Percentiles rank a stretch among this genome's conserved stretches.
Conservation (phyloP, 35 echinoderm and acorn worm genomes). For the Ptychodera flava region DNA sequence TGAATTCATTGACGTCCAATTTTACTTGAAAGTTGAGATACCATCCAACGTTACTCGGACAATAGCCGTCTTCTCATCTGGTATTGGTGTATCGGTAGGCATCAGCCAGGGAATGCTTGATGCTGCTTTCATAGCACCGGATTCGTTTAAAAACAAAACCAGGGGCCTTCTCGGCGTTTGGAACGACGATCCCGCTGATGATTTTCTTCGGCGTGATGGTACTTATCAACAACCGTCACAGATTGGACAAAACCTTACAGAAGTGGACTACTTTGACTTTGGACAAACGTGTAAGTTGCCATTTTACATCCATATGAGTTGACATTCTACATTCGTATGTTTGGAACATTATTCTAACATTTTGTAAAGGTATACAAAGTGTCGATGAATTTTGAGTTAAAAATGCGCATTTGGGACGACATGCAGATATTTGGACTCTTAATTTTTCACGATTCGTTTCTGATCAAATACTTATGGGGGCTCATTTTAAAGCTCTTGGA, state of each 20-base stretch:
- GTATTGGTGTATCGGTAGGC: neutral
- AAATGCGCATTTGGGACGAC: too few relatives aligned
- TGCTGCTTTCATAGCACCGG: neutral
- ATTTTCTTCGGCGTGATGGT: constrained; percentile 2
- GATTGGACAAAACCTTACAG: constrained; percentile 6
- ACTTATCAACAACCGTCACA: neutral
- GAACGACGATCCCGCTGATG: constrained; percentile 6
- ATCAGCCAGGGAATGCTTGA: neutral
- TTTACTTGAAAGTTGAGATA: neutral
- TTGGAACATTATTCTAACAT: too few relatives aligned
- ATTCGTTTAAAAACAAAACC: neutral
- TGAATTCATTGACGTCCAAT: neutral
- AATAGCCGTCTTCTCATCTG: neutral
- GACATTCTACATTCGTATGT: too few relatives aligned
- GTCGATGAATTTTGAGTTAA: too few relatives aligned
- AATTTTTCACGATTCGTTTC: too few relatives aligned
- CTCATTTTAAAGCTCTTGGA: too few relatives aligned
- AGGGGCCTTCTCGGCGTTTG: neutral
- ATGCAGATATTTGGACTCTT: too few relatives aligned
- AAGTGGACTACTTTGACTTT: constrained; percentile 2
- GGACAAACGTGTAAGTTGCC: constrained; percentile 6
- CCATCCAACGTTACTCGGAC: neutral
- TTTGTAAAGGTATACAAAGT: too few relatives aligned
- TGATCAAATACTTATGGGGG: too few relatives aligned
- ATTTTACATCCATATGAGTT: too few relatives aligned